Evolutionary conservation across 2,797 vertebrate genomes (phyloP), one percentile per base, ranked within the genome.

Genomic region (Anguilla pacifica): DNA sequence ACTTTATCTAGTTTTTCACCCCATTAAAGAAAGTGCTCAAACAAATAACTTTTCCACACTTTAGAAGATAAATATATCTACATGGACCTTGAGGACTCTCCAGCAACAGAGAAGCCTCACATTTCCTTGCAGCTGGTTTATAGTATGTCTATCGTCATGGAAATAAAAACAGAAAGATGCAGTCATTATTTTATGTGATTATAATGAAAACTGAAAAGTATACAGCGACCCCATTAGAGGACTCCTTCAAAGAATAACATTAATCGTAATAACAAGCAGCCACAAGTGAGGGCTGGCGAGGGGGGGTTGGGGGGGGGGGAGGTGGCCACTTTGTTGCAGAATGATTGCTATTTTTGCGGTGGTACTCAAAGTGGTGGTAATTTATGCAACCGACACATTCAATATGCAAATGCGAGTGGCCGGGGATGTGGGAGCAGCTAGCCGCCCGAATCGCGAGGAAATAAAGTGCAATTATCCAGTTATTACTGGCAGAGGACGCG

Each of bases 391-490:
- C 93, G 95, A 96, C 95, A 95, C 95, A 95, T 96, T 95, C 95
- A 94, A 93, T 96, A 97, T 97, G 96, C 95, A 96, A 96, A 97
- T 96, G 94, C 89, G 88, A 92, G 92, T 91, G 95, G 93, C 94
- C 92, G 59, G 94, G 35, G 95, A 94, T 94, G 94, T 90, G 94
- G 94, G 95, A 89, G 89, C 88, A 83, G 82, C 93, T 93, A 95
- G 95, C 93, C 93, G 94, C 92, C 94, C 95, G 94, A 95, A 96
- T 94, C 94, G 94, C 93, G 92, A 90, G 94, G 94, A 96, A 96
- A 96, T 96, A 96, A 96, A 96, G 95, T 95, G 95, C 95, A 97
- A 97, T 97, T 96, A 97, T 96, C 94, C 93, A 94, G 94, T 96
- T 96, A 97, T 96, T 96, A 97, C 95, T 90, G 94, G 93, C 91